A percentile compares a stretch with the other conserved stretches of the same genome.
phyloP scores from a whole-genome alignment of 2,113 vertebrate genomes.

The Hylia prasina region DNA sequence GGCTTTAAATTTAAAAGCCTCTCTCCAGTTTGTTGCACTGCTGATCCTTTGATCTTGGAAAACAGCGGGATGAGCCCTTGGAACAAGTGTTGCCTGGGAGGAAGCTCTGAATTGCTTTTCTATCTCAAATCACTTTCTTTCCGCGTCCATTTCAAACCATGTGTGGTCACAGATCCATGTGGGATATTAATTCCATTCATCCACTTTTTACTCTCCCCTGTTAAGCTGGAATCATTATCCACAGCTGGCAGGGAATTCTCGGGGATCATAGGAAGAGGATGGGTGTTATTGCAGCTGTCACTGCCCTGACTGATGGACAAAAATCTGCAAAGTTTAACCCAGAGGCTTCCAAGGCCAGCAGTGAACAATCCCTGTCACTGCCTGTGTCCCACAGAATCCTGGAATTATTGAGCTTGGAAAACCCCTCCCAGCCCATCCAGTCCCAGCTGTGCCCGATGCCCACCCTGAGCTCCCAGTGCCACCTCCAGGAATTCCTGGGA shows the following conservation, averaged over 20 bases:
- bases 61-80: neutral
- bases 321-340: accelerated
- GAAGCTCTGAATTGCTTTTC: neutral
- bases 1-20: neutral
- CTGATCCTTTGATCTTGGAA: neutral
- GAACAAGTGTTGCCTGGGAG: neutral
- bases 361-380: accelerated
- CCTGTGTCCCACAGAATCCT: neutral
- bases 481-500: neutral
- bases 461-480: neutral
- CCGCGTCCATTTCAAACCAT: neutral
- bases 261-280: neutral
- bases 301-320: neutral
- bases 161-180: neutral
- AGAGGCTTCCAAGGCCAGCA: accelerated
- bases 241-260: neutral
- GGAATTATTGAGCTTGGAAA: accelerated
- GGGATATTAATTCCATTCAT: neutral
- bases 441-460: neutral
- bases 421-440: neutral
- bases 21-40: neutral
- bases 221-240: neutral
- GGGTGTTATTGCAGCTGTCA: neutral
- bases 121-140: accelerated
- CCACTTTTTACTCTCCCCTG: neutral